These are phyloP conservation scores for Cataglyphis albicans DNA, from an alignment of 2,888 invertebrate genomes.

Conservation along the genomic window DNA sequence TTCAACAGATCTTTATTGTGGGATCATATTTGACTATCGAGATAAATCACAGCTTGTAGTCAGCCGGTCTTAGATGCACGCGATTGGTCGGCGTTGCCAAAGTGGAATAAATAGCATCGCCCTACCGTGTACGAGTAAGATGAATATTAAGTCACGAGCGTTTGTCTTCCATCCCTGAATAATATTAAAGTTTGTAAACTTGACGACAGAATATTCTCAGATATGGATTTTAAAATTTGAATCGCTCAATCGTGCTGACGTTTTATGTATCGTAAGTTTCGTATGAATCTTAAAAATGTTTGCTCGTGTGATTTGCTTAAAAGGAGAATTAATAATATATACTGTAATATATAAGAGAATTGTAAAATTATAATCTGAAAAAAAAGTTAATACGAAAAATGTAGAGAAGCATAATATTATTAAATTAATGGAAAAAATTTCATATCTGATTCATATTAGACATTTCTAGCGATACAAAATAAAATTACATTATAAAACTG, in stretches of 20 bases:
- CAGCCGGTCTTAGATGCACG: slow-evolving; percentile 64
- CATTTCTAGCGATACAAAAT: background rate
- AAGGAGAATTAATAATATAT: background rate
- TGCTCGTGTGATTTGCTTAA: background rate
- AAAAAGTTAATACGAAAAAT: background rate
- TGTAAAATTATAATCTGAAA: background rate
- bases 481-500: background rate
- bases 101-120: slow-evolving; percentile 78
- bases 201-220: slow-evolving; percentile 39
- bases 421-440: background rate
- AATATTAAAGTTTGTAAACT: slow-evolving; percentile 78
- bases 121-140: slow-evolving; percentile 80
- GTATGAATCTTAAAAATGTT: background rate
- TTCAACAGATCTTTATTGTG: slow-evolving; percentile 61
- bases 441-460: background rate
- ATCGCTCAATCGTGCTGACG: background rate
- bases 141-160: slow-evolving; percentile 80
- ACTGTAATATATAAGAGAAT: background rate
- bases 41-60: slow-evolving; percentile 64
- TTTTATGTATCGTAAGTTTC: background rate
- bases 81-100: slow-evolving; percentile 79
- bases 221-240: background rate
- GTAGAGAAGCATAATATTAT: background rate
- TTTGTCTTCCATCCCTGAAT: slow-evolving; percentile 72
- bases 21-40: slow-evolving; percentile 59